A percentile compares a stretch with the other conserved stretches of the same genome.
phyloP scores from a whole-genome alignment of 1,140 invertebrate genomes.

The Maconellicoccus hirsutus region DNA sequence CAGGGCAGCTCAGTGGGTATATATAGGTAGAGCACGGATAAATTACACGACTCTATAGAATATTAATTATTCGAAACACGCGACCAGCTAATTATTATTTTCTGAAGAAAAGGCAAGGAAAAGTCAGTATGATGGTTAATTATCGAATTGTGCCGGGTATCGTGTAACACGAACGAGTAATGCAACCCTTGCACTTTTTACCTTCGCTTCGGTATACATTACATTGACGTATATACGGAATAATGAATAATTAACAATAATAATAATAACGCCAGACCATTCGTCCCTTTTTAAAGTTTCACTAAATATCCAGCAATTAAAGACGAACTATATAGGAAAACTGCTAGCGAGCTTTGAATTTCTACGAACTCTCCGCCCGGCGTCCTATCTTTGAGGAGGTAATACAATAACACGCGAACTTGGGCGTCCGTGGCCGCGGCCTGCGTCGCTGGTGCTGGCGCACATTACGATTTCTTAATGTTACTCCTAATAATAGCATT shows the following conservation, averaged over 20 bases:
- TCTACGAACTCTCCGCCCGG: neutral
- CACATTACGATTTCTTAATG: constrained; percentile 5
- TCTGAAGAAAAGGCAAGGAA: constrained; percentile 6
- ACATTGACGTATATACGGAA: neutral
- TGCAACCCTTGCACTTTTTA: neutral
- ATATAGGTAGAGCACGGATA: neutral
- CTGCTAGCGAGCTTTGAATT: neutral
- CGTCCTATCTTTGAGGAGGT: no score
- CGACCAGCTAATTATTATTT: constrained; percentile 4
- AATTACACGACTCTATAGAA: constrained; percentile 2
- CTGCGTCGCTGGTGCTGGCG: neutral
- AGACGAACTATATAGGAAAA: neutral
- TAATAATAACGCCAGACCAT: constrained; percentile 8
- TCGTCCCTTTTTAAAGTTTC: constrained; percentile 4
- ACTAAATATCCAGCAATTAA: constrained; percentile 9
- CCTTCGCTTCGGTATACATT: neutral
- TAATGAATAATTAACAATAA: constrained; percentile 10
- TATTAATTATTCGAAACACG: neutral
- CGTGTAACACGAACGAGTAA: neutral
- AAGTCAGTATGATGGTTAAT: constrained; percentile 5
- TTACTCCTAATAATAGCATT: constrained; percentile 3
- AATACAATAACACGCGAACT: neutral
- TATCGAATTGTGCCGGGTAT: constrained; percentile 7
- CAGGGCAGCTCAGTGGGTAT: neutral
- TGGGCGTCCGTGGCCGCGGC: neutral